Conservation (phyloP, 2,113 vertebrate species). For the Corythornis vintsioides region DNA sequence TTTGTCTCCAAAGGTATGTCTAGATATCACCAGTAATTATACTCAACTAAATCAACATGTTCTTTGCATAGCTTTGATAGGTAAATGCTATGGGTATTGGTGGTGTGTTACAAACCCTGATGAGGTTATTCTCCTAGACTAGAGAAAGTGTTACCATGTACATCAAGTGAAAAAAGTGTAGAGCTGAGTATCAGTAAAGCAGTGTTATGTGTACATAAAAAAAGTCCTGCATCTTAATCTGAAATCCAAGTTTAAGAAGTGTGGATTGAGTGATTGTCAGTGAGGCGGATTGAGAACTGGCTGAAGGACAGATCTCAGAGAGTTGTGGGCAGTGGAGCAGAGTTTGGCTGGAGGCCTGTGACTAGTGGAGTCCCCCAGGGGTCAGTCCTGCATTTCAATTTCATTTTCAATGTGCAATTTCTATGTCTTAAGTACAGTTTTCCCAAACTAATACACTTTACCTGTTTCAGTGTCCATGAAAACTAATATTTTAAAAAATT, state of each 20-base stretch:
- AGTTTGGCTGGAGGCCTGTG: too few relatives aligned
- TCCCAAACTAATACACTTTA: not conserved
- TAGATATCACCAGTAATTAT: not conserved
- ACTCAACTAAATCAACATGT: not conserved
- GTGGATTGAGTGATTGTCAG: too few relatives aligned
- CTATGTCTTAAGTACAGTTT: not conserved
- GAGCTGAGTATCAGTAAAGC: not conserved
- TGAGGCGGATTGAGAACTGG: too few relatives aligned
- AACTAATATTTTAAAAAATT: not conserved
- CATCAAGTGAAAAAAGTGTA: not conserved
- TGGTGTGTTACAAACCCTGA: not conserved
- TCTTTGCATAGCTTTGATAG: fast-evolving
- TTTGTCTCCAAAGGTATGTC: not conserved
- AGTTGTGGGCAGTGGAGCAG: too few relatives aligned
- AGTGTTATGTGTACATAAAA: not conserved
- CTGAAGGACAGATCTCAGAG: too few relatives aligned
- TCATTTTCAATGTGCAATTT: not conserved
- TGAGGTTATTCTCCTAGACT: not conserved
- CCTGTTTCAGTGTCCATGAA: not conserved
- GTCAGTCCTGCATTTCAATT: too few relatives aligned
- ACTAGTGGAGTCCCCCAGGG: too few relatives aligned
- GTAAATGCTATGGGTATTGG: not conserved
- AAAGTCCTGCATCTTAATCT: not conserved
- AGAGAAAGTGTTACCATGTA: not conserved
- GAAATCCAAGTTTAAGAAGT: not conserved